A percentile compares a stretch with the other conserved stretches of the same genome.
These are phyloP conservation scores for Mesorhabditis sp. DNA, from an alignment of 2,888 invertebrate genomes.

Conservation along the genomic window DNA sequence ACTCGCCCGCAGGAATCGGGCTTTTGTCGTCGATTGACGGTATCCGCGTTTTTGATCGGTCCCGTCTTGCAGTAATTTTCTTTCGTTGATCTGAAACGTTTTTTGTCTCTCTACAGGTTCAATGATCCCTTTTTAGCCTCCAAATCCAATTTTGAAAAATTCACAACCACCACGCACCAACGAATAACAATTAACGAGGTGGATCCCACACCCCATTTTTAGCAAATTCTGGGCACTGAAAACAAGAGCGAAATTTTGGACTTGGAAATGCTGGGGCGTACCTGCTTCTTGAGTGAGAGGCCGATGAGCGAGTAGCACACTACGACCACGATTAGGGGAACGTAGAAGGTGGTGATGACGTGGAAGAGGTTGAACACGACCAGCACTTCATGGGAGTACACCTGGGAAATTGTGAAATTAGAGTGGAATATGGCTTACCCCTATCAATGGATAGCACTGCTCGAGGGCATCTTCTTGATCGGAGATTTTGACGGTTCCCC, in stretches of 20 bases:
- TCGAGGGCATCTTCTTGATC: slow-evolving; percentile 22
- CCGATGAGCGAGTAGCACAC: slow-evolving; percentile 45
- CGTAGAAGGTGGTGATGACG: slow-evolving; percentile 47
- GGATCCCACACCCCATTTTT: too few species aligned
- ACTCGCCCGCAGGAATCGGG: slow-evolving; percentile 43
- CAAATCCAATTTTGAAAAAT: too few species aligned
- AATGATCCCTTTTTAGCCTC: neutral
- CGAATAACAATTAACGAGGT: too few species aligned
- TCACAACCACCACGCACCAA: too few species aligned
- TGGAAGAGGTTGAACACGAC: slow-evolving; percentile 45
- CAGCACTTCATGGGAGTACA: slow-evolving; percentile 26
- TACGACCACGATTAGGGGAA: slow-evolving; percentile 42
- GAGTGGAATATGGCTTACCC: slow-evolving; percentile 16
- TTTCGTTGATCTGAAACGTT: neutral
- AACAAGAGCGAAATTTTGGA: too few species aligned
- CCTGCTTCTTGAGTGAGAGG: slow-evolving; percentile 30
- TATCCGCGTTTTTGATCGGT: neutral
- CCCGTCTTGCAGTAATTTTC: neutral
- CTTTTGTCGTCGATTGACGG: slow-evolving; percentile 31
- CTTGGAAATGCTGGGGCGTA: slow-evolving; percentile 2
- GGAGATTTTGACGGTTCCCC: slow-evolving; percentile 28
- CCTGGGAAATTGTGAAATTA: slow-evolving; percentile 13
- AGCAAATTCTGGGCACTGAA: too few species aligned
- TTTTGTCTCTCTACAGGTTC: neutral
- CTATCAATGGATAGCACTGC: slow-evolving; percentile 40